These are phyloP conservation scores for Ruditapes philippinarum DNA, from an alignment of 1,140 invertebrate species.

Conservation along the genomic window DNA sequence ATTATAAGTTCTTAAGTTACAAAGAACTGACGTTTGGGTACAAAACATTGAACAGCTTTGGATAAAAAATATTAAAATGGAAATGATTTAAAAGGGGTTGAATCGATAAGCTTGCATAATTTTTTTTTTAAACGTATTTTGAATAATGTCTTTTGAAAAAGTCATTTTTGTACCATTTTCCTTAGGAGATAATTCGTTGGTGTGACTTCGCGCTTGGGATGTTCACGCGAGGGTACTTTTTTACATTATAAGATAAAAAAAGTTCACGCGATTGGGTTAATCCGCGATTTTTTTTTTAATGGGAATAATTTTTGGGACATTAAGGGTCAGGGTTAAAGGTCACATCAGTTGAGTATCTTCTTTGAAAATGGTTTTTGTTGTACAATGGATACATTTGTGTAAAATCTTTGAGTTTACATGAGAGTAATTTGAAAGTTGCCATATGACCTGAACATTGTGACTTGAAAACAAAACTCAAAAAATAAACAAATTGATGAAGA, in stretches of 20 bases:
- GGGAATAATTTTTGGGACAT: neutral
- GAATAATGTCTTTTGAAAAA: too few species aligned
- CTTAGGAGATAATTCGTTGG: conserved; percentile 23
- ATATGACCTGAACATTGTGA: too few species aligned
- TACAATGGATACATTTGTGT: conserved; percentile 20
- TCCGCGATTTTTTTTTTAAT: conserved; percentile 26
- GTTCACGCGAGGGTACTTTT: conserved; percentile 23
- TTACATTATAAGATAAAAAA: too few species aligned
- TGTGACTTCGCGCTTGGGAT: conserved; percentile 39
- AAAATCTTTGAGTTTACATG: too few species aligned
- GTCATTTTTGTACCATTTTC: neutral
- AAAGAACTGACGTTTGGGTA: neutral
- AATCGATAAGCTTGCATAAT: neutral
- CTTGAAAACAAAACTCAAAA: too few species aligned
- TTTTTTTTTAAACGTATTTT: neutral
- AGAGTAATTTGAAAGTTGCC: too few species aligned
- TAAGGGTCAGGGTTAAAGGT: conserved; percentile 9
- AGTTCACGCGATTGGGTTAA: conserved; percentile 18
- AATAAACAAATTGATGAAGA: too few species aligned
- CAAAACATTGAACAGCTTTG: neutral
- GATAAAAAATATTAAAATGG: too few species aligned
- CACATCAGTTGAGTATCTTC: conserved; percentile 26
- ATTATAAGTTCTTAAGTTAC: neutral
- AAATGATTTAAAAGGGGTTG: neutral
- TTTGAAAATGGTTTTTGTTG: conserved; percentile 33